phyloP scores from a whole-genome alignment of 2,797 vertebrate species.

The Gallinago solitaria region DNA sequence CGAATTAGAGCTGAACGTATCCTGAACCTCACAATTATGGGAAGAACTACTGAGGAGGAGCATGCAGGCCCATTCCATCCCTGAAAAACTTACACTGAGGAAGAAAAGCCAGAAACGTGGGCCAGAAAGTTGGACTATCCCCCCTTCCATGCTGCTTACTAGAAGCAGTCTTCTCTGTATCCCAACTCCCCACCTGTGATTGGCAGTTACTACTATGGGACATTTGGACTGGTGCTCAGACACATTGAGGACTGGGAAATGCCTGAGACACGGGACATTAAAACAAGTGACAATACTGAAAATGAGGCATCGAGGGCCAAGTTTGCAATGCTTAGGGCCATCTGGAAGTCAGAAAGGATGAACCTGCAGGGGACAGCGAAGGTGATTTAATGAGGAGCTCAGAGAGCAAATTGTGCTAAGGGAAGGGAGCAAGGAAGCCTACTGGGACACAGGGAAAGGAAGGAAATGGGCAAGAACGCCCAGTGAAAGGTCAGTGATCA shows the following conservation, averaged over 20 bases:
- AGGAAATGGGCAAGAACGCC: neutral
- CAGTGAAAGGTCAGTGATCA: neutral
- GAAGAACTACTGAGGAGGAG: neutral
- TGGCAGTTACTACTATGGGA: neutral
- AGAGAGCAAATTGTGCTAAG: neutral
- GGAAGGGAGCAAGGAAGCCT: neutral
- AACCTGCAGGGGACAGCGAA: neutral
- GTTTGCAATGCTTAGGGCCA: neutral
- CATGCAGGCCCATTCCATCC: neutral
- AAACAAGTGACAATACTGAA: neutral
- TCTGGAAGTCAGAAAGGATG: neutral
- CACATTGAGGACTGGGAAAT: neutral
- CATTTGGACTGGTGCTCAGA: neutral
- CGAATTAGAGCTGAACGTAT: neutral
- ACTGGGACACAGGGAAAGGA: neutral
- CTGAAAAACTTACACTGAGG: neutral
- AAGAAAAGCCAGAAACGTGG: neutral
- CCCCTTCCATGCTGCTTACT: neutral
- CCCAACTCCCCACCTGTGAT: neutral
- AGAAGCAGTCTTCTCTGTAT: neutral
- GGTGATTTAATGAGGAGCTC: neutral
- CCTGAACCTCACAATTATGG: neutral
- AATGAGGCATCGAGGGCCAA: neutral
- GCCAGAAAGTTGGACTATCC: neutral
- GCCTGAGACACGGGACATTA: neutral